phyloP scores from a whole-genome alignment of 1,140 invertebrate species.

The Antheraea pernyi region DNA sequence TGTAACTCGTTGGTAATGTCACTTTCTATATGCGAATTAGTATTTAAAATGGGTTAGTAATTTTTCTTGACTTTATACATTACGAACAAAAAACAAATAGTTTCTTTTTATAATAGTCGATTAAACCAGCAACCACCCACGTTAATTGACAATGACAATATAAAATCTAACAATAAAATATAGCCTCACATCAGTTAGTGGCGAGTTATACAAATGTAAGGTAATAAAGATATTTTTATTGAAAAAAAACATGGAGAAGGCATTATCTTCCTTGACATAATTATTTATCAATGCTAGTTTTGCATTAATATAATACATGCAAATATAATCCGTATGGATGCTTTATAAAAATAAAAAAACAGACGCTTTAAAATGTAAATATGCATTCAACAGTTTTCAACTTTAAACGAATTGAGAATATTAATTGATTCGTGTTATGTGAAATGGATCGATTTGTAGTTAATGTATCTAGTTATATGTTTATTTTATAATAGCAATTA shows the following conservation, averaged over 20 bases:
- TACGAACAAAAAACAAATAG: too few relatives aligned
- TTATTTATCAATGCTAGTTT: not conserved
- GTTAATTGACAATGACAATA: too few relatives aligned
- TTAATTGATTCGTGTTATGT: not conserved
- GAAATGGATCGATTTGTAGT: not conserved
- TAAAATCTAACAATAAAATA: too few relatives aligned
- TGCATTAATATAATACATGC: not conserved
- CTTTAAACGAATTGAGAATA: not conserved
- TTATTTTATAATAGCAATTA: not conserved
- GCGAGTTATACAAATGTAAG: too few relatives aligned
- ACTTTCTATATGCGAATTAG: too few relatives aligned
- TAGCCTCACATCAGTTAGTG: too few relatives aligned
- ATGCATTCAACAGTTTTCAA: not conserved
- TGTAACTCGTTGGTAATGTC: too few relatives aligned
- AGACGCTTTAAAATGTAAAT: not conserved
- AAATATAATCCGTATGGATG: not conserved
- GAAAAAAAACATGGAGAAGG: not conserved
- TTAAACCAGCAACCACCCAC: too few relatives aligned
- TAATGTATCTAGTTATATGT: not conserved
- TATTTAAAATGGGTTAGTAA: too few relatives aligned
- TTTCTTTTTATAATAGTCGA: too few relatives aligned
- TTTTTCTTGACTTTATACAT: too few relatives aligned
- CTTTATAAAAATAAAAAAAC: not conserved
- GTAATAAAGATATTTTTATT: not conserved
- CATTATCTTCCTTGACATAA: not conserved